These are phyloP conservation scores for Grantiella picta DNA, from an alignment of 2,113 vertebrate genomes.

Conservation along the genomic window DNA sequence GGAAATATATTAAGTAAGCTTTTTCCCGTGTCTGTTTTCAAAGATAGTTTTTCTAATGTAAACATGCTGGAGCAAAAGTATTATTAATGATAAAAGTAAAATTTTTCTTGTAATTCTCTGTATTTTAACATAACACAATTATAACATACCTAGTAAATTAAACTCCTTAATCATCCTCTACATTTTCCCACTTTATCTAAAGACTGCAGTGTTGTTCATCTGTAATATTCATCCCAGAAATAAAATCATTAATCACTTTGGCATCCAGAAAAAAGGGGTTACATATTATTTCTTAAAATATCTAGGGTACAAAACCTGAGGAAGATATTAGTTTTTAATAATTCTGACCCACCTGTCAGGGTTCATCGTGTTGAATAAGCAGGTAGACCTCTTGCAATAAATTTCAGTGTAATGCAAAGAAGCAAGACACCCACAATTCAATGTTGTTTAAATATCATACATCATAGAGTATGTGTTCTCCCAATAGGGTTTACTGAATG, in stretches of 20 bases:
- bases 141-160: slow-evolving; percentile 62
- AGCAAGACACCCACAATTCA: background rate
- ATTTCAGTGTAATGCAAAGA: background rate
- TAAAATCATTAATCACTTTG: slow-evolving; percentile 61
- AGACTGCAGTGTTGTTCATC: background rate
- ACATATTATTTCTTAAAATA: slow-evolving; percentile 20
- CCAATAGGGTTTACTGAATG: background rate
- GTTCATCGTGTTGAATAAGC: background rate
- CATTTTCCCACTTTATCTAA: slow-evolving; percentile 25
- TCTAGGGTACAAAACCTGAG: background rate
- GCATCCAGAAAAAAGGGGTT: slow-evolving; percentile 24
- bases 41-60: slow-evolving; percentile 35
- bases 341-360: slow-evolving; percentile 30
- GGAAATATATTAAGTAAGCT: background rate
- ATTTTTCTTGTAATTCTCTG: slow-evolving; percentile 30
- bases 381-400: background rate
- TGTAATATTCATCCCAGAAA: slow-evolving; percentile 51
- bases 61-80: slow-evolving; percentile 22
- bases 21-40: slow-evolving; percentile 22
- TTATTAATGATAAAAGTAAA: slow-evolving; percentile 31
- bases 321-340: slow-evolving; percentile 51
- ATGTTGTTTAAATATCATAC: background rate
- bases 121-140: slow-evolving; percentile 62
- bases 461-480: background rate
- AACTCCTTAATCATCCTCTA: slow-evolving; percentile 62